These are phyloP conservation scores for Luperina nickerlii DNA, from an alignment of 2,888 invertebrate genomes.

Conservation along the genomic window DNA sequence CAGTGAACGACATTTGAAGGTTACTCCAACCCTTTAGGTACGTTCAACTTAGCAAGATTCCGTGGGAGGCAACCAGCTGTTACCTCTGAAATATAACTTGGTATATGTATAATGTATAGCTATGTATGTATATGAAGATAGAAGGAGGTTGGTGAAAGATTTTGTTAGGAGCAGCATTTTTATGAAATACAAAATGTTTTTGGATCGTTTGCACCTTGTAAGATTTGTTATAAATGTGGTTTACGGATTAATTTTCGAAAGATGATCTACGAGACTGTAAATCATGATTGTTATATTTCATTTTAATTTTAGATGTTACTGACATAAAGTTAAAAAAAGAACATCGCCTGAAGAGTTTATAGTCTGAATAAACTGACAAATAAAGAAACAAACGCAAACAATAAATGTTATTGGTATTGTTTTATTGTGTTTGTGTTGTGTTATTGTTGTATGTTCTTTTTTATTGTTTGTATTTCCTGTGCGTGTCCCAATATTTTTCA, in stretches of 20 bases:
- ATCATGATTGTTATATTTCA: background rate
- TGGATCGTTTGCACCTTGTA: background rate
- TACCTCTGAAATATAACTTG: slow-evolving; percentile 29
- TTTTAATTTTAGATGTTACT: background rate
- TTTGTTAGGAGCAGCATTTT: background rate
- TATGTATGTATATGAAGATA: slow-evolving; percentile 11
- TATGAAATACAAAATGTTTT: background rate
- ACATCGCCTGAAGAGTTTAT: background rate
- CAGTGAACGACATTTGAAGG: slow-evolving; percentile 37
- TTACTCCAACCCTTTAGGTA: slow-evolving; percentile 28
- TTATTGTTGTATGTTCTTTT: too few species aligned
- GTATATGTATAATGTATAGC: slow-evolving; percentile 14
- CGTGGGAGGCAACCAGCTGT: slow-evolving; percentile 45
- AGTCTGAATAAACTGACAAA: too few species aligned
- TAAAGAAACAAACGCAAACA: too few species aligned
- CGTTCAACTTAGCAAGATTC: slow-evolving; percentile 33
- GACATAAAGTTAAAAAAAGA: background rate
- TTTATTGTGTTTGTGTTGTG: too few species aligned
- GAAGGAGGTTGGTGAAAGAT: slow-evolving; percentile 1
- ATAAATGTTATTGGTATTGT: too few species aligned
- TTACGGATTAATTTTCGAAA: background rate
- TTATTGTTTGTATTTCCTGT: too few species aligned
- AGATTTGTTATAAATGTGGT: background rate
- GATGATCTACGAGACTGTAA: background rate
- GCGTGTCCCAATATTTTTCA: too few species aligned